Base-by-base conservation (phyloP, 2,113 vertebrate species). In the Aspidoscelis tigris region DNA sequence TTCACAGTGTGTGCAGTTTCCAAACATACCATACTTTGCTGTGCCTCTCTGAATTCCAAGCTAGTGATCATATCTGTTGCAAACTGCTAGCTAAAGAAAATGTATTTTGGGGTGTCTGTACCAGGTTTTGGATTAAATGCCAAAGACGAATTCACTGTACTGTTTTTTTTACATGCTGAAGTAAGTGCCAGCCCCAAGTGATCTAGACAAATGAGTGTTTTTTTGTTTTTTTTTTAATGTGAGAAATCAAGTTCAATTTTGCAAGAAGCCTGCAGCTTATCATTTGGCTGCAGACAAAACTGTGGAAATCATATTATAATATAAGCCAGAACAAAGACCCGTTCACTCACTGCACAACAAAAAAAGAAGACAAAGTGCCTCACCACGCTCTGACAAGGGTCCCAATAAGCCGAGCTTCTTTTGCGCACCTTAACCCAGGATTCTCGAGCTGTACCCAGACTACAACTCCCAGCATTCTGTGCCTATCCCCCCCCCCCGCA, bases 21-120 rank as follows among this genome's bases (percentile, higher is more conserved):
- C 16, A 74, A 65, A 64, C 24, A 7, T n/a, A n/a, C 64, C 33
- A 21, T 22, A 78, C 73, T 79, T 79, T 39, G 58, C 69, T 65
- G 3, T 26, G 16, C 55, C 33, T 74, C 58, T 85, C 77, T 65
- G 61, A 79, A 85, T 74, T 80, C 65, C 77, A 80, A 66, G 77
- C 70, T 53, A 80, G 77, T 20, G 80, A 85, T 79, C 72, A 79
- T 50, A 26, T 18, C 79, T 41, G 68, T 22, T 73, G 26, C 65
- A 80, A 80, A 78, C 70, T 74, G 83, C 77, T 85, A 80, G 43
- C 58, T 55, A 44, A 82, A 80, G 77, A 76, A 85, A 80, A 80
- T 53, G n/a, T 47, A 64, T 64, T 11, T 58, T 50, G 55, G 44
- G 77, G 80, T 65, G 73, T 65, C 8, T 65, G 69, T 50, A 66